A percentile compares a stretch with the other conserved stretches of the same genome.
Evolutionary conservation across 2,888 invertebrate genomes (phyloP).

Genomic region (Axea sp.): DNA sequence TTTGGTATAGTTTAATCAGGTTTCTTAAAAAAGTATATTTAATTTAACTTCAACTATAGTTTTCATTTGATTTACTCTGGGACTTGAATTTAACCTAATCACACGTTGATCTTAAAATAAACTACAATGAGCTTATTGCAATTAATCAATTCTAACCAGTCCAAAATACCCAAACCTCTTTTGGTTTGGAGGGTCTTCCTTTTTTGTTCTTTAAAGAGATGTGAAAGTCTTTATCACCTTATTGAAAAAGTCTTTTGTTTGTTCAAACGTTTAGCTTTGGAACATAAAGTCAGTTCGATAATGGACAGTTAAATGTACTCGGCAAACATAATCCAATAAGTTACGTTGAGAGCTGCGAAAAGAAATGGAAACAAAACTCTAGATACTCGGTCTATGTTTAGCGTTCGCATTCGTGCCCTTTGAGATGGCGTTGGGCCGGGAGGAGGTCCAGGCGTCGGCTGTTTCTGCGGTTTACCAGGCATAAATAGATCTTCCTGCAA

Average conservation of each 20-base stretch:
- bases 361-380: constrained; percentile 86
- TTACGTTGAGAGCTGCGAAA: constrained; percentile 84
- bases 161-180: constrained; percentile 4
- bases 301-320: constrained; percentile 82
- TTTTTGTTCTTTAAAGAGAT: constrained; percentile 5
- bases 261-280: constrained; percentile 39
- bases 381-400: constrained; percentile 86
- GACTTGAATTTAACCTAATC: no score
- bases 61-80: no score
- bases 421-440: constrained; percentile 82
- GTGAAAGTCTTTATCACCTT: constrained; percentile 58
- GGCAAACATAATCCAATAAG: constrained; percentile 87
- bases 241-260: constrained; percentile 58
- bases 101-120: no score
- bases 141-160: constrained; percentile 31
- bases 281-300: constrained; percentile 47
- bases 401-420: constrained; percentile 83
- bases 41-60: no score
- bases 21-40: no score
- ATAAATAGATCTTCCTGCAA: constrained; percentile 78
- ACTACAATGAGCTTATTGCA: no score
- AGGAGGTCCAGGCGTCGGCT: constrained; percentile 68
- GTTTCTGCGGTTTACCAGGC: constrained; percentile 73
- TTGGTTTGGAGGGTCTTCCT: constrained; percentile 3
- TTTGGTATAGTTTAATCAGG: no score